These are phyloP conservation scores for Leptobrachium leishanense DNA, from an alignment of 2,113 vertebrate species.

Conservation along the genomic window DNA sequence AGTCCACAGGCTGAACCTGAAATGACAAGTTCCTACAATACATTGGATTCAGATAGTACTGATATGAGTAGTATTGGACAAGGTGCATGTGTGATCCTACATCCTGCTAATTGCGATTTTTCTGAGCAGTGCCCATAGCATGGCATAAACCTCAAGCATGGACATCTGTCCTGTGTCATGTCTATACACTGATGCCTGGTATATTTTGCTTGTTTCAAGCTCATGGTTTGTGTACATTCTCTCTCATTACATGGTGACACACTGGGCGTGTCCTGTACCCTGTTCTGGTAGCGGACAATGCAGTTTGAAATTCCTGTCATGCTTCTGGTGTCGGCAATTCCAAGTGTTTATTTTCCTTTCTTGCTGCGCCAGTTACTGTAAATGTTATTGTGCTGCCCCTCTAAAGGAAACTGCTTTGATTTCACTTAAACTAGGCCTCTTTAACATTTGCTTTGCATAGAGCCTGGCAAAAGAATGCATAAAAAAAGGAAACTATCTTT, in stretches of 20 bases:
- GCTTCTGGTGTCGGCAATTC: slow-evolving; percentile 32
- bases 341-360: slow-evolving; percentile 41
- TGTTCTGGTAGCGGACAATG: slow-evolving; percentile 44
- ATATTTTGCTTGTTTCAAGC: slow-evolving; percentile 36
- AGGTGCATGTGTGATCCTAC: too few species aligned
- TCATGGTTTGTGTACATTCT: slow-evolving; percentile 33
- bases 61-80: too few species aligned
- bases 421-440: slow-evolving; percentile 10
- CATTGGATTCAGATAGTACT: too few species aligned
- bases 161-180: slow-evolving; percentile 30
- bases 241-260: slow-evolving; percentile 12
- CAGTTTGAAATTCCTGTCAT: slow-evolving; percentile 43
- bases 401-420: slow-evolving; percentile 13
- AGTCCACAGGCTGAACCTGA: too few species aligned
- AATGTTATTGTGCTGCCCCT: slow-evolving; percentile 19
- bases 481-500: background rate
- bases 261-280: slow-evolving; percentile 17
- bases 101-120: too few species aligned
- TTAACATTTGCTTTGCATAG: background rate
- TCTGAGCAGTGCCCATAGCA: too few species aligned
- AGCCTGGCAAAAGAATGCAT: background rate
- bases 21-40: too few species aligned
- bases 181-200: slow-evolving; percentile 25
- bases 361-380: slow-evolving; percentile 38
- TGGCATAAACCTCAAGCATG: background rate